phyloP scores from a whole-genome alignment of 2,113 vertebrate genomes.

The Sander lucioperca region DNA sequence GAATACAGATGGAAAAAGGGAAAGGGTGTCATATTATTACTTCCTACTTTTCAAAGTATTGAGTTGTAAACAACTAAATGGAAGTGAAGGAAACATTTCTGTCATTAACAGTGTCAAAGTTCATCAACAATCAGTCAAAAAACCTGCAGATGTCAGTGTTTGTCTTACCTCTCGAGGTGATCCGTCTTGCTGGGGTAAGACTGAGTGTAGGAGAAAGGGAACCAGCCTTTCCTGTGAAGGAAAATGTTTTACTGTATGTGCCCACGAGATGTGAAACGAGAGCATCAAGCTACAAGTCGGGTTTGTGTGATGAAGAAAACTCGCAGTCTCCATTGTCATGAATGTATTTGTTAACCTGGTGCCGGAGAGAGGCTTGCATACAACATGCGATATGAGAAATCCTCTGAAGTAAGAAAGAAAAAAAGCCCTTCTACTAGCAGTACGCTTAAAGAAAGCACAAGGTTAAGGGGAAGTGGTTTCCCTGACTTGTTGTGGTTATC shows the following conservation, averaged over 20 bases:
- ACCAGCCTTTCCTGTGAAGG: conserved; percentile 89
- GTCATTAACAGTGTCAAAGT: not conserved
- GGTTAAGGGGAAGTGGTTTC: not conserved
- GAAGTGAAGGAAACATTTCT: conserved; percentile 17
- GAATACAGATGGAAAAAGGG: conserved; percentile 12
- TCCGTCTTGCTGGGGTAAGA: conserved; percentile 76
- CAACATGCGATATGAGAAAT: not conserved
- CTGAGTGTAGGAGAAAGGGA: conserved; percentile 90
- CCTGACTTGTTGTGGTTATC: not conserved
- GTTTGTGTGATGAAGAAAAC: not conserved
- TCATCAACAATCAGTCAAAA: not conserved
- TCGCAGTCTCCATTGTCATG: not conserved
- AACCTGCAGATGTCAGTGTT: not conserved
- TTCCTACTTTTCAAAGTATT: not conserved
- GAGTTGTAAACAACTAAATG: not conserved
- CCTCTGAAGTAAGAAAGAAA: not conserved
- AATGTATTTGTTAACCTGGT: not conserved
- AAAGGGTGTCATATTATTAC: conserved; percentile 7
- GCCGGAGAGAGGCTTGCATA: not conserved
- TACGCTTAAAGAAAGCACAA: not conserved
- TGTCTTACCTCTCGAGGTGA: conserved; percentile 77
- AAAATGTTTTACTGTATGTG: not conserved
- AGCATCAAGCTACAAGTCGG: not conserved
- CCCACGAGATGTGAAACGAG: not conserved
- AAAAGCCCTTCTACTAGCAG: not conserved